phyloP scores from a whole-genome alignment of 2,888 invertebrate genomes.

The Epinotia bilunana region DNA sequence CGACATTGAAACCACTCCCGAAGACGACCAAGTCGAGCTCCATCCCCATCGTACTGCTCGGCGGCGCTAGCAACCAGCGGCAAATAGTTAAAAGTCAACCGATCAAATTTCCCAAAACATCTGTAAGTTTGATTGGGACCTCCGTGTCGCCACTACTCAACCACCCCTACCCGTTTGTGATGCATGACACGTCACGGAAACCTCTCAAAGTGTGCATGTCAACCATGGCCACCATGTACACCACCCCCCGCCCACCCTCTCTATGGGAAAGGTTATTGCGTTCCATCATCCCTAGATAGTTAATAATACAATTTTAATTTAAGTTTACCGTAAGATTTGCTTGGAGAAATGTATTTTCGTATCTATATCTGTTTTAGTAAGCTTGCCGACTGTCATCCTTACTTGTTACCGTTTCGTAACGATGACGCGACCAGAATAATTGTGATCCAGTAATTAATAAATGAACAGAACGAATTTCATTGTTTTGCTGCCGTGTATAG shows the following conservation, averaged over 20 bases:
- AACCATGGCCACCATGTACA: constrained; percentile 57
- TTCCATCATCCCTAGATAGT: constrained; percentile 67
- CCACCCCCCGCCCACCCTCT: constrained; percentile 62
- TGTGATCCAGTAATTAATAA: constrained; percentile 44
- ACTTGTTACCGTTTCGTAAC: constrained; percentile 18
- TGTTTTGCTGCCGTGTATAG: constrained; percentile 24
- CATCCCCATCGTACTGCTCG: constrained; percentile 69
- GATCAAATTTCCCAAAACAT: constrained; percentile 62
- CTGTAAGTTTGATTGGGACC: constrained; percentile 71
- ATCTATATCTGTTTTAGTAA: neutral
- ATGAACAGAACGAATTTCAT: constrained; percentile 24
- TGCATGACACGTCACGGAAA: constrained; percentile 59
- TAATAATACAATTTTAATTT: constrained; percentile 20
- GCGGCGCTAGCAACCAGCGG: constrained; percentile 66
- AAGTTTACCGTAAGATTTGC: constrained; percentile 23
- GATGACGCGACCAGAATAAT: constrained; percentile 24
- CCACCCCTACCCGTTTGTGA: constrained; percentile 76
- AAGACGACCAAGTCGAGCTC: constrained; percentile 56
- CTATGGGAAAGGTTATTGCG: constrained; percentile 70
- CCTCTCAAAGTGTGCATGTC: constrained; percentile 73
- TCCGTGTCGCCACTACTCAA: constrained; percentile 68
- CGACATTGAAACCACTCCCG: constrained; percentile 32
- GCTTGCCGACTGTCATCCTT: constrained; percentile 12
- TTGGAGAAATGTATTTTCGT: neutral
- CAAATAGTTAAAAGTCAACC: constrained; percentile 65